These are phyloP conservation scores for Ennomos fuscantarius DNA, from an alignment of 2,888 invertebrate genomes.

Conservation along the genomic window DNA sequence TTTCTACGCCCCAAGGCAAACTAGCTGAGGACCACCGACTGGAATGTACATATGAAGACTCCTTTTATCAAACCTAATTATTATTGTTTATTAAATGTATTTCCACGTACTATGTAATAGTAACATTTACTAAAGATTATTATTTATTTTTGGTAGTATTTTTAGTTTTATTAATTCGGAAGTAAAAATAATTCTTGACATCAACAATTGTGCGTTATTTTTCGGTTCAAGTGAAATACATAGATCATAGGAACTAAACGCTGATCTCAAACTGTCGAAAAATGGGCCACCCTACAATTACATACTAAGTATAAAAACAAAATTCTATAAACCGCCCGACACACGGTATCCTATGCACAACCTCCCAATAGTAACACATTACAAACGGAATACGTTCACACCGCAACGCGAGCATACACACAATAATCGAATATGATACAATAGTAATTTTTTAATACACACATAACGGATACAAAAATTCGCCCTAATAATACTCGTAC, in stretches of 20 bases:
- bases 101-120: neutral
- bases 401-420: conserved; percentile 54
- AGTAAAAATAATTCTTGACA: conserved; percentile 18
- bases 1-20: conserved; percentile 15
- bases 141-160: conserved; percentile 8
- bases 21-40: conserved; percentile 27
- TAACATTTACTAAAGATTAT: conserved; percentile 8
- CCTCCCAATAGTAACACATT: conserved; percentile 67
- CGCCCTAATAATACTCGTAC: conserved; percentile 81
- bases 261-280: conserved; percentile 38
- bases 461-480: conserved; percentile 79
- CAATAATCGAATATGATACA: conserved; percentile 70
- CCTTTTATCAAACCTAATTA: conserved; percentile 16
- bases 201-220: conserved; percentile 57
- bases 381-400: conserved; percentile 64
- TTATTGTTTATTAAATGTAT: conserved; percentile 8
- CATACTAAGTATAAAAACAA: conserved; percentile 37
- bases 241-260: conserved; percentile 60
- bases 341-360: conserved; percentile 67
- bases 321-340: conserved; percentile 33
- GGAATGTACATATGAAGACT: conserved; percentile 36
- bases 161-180: conserved; percentile 12
- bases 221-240: conserved; percentile 46
- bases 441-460: conserved; percentile 79
- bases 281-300: conserved; percentile 31